Percentiles rank a stretch among this genome's conserved stretches.
Conservation (phyloP, 2,113 vertebrate species). For the Glaucomys volans region DNA sequence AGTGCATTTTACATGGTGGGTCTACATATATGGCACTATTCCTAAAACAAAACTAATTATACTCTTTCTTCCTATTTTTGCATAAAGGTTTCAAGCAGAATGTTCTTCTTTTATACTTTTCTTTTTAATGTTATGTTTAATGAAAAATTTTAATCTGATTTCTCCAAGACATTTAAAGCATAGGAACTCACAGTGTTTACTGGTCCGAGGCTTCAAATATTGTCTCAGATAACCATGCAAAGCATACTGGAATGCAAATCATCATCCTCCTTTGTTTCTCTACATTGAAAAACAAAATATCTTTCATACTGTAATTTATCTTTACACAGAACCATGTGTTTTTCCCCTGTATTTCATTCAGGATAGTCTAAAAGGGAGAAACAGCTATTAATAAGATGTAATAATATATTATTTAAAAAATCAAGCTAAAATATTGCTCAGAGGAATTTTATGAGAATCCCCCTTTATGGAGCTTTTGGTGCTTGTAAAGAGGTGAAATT, state of each 20-base stretch:
- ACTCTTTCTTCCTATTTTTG: not conserved
- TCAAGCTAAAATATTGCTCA: constrained; percentile 13
- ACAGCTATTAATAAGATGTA: constrained; percentile 7
- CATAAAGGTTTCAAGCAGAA: not conserved
- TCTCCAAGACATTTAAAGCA: not conserved
- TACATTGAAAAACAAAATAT: not conserved
- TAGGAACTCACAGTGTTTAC: not conserved
- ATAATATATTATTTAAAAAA: not conserved
- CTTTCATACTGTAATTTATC: not conserved
- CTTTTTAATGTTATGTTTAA: not conserved
- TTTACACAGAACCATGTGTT: not conserved
- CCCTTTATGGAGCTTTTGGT: not conserved
- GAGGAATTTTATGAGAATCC: not conserved
- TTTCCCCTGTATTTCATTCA: not conserved
- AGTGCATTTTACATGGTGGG: not conserved
- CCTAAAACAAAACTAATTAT: not conserved
- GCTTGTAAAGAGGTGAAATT: not conserved
- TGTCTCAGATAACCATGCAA: not conserved
- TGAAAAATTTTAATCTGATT: constrained; percentile 2
- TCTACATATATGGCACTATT: not conserved
- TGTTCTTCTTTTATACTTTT: not conserved
- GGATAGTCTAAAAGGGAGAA: not conserved
- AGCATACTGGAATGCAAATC: not conserved
- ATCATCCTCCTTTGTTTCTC: not conserved
- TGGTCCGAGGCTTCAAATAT: not conserved